A percentile compares a stretch with the other conserved stretches of the same genome.
Conservation (phyloP, 64 coral and sea anemone species). For the Montipora capricornis region DNA sequence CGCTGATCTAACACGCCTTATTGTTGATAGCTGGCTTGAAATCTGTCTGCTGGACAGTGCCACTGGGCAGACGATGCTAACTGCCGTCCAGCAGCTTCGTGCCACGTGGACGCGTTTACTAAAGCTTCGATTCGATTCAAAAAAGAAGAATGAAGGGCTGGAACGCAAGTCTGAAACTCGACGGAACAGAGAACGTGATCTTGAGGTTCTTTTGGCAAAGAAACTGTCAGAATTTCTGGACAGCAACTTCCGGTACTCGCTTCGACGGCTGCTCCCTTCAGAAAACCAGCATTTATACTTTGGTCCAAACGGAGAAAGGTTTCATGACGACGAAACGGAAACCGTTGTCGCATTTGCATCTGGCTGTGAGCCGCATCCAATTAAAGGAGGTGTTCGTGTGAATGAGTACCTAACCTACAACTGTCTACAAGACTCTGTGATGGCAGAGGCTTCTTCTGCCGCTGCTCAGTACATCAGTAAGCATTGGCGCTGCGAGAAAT, state of each 20-base stretch:
- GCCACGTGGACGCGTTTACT: constrained; percentile 86
- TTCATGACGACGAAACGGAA: not conserved
- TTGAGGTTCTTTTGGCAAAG: constrained; percentile 78
- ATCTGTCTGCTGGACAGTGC: constrained; percentile 69
- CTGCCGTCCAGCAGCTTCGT: constrained; percentile 85
- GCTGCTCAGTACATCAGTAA: constrained; percentile 90
- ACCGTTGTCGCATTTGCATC: constrained; percentile 53
- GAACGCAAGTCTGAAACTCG: constrained; percentile 42
- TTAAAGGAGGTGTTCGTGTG: constrained; percentile 88
- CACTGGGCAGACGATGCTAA: constrained; percentile 74
- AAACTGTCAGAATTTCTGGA: constrained; percentile 96
- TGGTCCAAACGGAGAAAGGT: constrained; percentile 28
- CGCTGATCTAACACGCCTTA: constrained; percentile 83
- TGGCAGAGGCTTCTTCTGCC: constrained; percentile 82
- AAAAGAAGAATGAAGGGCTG: not conserved
- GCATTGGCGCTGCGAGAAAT: constrained; percentile 88
- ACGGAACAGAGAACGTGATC: constrained; percentile 71
- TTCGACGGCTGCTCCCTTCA: constrained; percentile 75
- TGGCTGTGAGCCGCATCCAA: constrained; percentile 52
- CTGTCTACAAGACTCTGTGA: constrained; percentile 71
- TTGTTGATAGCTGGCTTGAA: constrained; percentile 94
- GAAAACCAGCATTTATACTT: constrained; percentile 82
- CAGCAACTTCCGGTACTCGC: constrained; percentile 82
- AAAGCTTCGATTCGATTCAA: constrained; percentile 71
- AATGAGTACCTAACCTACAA: constrained; percentile 96